Percentiles rank a stretch among this genome's conserved stretches.
Evolutionary conservation across 2,113 vertebrate genomes (phyloP).

Genomic region (Calypte anna): DNA sequence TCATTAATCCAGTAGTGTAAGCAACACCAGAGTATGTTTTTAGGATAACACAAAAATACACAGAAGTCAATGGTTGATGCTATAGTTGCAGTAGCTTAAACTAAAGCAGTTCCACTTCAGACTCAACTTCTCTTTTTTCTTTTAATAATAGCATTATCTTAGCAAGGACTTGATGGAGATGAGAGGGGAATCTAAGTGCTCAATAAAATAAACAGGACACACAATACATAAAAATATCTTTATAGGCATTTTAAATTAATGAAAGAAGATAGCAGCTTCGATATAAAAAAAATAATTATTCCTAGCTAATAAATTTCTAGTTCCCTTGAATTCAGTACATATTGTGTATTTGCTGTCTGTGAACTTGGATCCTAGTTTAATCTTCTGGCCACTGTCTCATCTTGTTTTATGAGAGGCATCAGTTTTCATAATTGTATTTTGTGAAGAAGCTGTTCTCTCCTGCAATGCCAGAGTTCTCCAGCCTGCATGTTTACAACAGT

Average conservation of each 20-base stretch:
- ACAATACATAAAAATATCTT: background rate
- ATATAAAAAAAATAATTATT: background rate
- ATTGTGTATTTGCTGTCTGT: background rate
- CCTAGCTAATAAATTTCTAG: background rate
- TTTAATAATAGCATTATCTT: background rate
- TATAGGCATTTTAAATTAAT: background rate
- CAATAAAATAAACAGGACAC: background rate
- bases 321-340: background rate
- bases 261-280: background rate
- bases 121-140: background rate
- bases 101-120: background rate
- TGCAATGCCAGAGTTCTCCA: background rate
- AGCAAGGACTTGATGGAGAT: background rate
- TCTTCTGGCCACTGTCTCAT: background rate
- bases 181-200: background rate
- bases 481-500: background rate
- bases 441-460: background rate
- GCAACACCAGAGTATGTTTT: background rate
- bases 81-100: background rate
- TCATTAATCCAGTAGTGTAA: background rate
- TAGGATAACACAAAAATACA: background rate
- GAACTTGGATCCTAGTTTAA: background rate
- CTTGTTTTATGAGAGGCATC: background rate
- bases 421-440: background rate
- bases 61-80: background rate